Evolutionary conservation across 1,140 invertebrate species (phyloP), one percentile per base, ranked within the genome.

Genomic region (Phthorimaea operculella): DNA sequence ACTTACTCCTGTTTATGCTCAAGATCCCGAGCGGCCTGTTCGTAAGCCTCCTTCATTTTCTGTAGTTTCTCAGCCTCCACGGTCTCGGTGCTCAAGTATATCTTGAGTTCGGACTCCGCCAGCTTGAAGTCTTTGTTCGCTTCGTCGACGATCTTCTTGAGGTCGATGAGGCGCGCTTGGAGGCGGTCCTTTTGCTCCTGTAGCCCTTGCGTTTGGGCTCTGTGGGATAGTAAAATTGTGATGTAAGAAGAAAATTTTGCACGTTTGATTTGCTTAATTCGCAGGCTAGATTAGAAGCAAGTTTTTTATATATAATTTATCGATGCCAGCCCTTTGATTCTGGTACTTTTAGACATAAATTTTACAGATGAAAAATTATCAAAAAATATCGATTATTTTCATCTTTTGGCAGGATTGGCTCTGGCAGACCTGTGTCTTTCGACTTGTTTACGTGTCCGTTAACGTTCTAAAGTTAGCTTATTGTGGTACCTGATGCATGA

Each of bases 61-160:
- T 92, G 87, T 7, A 95, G 86, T 69, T 94, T 96, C 7, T 88
- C 87, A 53, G 89, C 89, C 74, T 96, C 95, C 0, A 87, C 91
- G 42, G 90, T 86, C 72, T 97, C 93, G 33, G 88, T 91, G 48
- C 92, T 93, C 21, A 91, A 85, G 56, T 93, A 94, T 16, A 47
- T 47, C 16, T 47, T 47, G 8, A 47, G 44, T 15, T 47, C 14
- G 0, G 92, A 93, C 69, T 96, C 90, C 0, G 92, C 91, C 14
- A 98, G 79, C 63, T 93, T 90, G 55, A 90, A 90, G 68, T 90
- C 87, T 4, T 92, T 90, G 69, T 93, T 93, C 0, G 91, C 89
- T 72, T 92, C 89, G 72, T 95, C 90, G 0, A 93, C 90, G 16
- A 87, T 86, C 62, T 91, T 91, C 64, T 90, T 92, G 0, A 94